These are phyloP conservation scores for Archocentrus centrarchus DNA, from an alignment of 2,113 vertebrate species.

Conservation along the genomic window DNA sequence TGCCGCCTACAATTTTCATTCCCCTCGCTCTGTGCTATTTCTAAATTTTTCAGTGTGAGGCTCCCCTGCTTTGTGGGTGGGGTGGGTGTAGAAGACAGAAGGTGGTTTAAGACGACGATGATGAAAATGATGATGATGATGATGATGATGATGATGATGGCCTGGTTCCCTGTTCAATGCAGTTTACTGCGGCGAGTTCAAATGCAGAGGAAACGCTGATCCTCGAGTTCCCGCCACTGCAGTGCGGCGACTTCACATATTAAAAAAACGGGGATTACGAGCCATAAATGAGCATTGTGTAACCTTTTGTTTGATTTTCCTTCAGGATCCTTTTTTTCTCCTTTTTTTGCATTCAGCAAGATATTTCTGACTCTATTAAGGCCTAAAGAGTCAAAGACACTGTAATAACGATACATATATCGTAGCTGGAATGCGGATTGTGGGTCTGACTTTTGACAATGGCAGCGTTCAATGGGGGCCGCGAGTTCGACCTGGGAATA, in stretches of 20 bases:
- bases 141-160: constrained; percentile 7
- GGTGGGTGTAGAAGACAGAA: constrained; percentile 14
- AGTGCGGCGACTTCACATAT: constrained; percentile 58
- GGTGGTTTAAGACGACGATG: constrained; percentile 7
- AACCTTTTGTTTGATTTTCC: constrained; percentile 51
- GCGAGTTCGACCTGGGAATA: constrained; percentile 57
- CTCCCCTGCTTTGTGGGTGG: constrained; percentile 12
- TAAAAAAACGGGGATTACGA: constrained; percentile 62
- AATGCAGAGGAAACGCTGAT: constrained; percentile 43
- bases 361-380: constrained; percentile 21
- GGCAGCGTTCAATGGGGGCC: constrained; percentile 41
- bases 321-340: constrained; percentile 41
- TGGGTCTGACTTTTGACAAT: constrained; percentile 32
- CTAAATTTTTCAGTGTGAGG: constrained; percentile 32
- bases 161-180: constrained; percentile 31
- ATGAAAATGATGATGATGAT: constrained; percentile 2
- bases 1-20: constrained; percentile 16
- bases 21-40: constrained; percentile 22
- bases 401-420: constrained; percentile 10
- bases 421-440: constrained; percentile 12
- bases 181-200: constrained; percentile 21
- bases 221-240: constrained; percentile 42
- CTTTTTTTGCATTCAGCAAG: neutral
- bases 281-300: constrained; percentile 37
- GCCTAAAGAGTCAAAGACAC: constrained; percentile 2